Evolutionary conservation across 2,888 invertebrate species (phyloP).

Genomic region (Xylophagus ater): DNA sequence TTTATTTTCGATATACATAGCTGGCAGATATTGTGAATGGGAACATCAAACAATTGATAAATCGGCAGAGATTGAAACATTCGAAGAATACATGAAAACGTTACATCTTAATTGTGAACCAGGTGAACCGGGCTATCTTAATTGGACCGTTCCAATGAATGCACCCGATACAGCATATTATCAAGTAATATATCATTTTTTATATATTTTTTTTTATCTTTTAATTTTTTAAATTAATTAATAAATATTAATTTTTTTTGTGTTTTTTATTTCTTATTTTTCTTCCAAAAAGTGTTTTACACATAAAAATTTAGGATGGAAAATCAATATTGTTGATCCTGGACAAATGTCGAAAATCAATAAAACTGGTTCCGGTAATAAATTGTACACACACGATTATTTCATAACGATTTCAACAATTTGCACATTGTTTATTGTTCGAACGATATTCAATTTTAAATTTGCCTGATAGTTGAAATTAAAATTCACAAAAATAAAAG

Average conservation of each 20-base stretch:
- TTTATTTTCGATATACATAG: conserved; percentile 37
- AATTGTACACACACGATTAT: conserved; percentile 17
- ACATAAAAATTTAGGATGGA: conserved; percentile 89
- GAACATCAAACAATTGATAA: conserved; percentile 66
- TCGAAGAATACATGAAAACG: conserved; percentile 66
- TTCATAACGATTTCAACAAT: conserved; percentile 25
- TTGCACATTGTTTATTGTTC: conserved; percentile 30
- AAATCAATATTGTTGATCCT: conserved; percentile 74
- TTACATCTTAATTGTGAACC: conserved; percentile 62
- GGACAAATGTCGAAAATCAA: conserved; percentile 34
- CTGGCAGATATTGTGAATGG: conserved; percentile 82
- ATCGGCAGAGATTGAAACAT: conserved; percentile 58
- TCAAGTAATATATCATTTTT: conserved; percentile 50
- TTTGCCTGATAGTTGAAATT: conserved; percentile 33
- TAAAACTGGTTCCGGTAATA: conserved; percentile 8
- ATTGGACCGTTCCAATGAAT: conserved; percentile 77
- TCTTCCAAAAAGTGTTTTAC: conserved; percentile 95
- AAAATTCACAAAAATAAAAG: conserved; percentile 1
- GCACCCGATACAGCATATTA: conserved; percentile 80
- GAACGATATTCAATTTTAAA: conserved; percentile 17
- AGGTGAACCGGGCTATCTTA: conserved; percentile 63
- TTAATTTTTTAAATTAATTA: neutral
- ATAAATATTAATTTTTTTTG: neutral
- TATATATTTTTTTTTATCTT: neutral
- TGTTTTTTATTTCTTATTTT: conserved; percentile 28